These are phyloP conservation scores for Hylaeus volcanicus DNA, from an alignment of 1,140 invertebrate genomes.

Conservation along the genomic window DNA sequence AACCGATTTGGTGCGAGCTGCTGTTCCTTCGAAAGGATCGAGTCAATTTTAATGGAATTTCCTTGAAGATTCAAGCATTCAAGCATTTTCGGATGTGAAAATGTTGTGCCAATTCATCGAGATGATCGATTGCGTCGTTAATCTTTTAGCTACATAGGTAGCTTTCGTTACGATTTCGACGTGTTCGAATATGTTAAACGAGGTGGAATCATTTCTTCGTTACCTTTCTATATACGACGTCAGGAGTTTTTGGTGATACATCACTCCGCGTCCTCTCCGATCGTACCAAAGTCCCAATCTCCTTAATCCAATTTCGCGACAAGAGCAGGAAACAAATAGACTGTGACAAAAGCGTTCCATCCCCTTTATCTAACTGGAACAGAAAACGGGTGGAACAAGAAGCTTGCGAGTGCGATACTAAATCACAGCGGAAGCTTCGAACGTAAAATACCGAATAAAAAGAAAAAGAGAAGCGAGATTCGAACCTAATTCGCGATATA, in stretches of 20 bases:
- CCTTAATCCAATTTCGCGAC: constrained; percentile 14
- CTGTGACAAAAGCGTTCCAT: constrained; percentile 1
- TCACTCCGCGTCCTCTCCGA: not conserved
- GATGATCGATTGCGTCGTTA: not conserved
- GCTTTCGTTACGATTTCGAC: not conserved
- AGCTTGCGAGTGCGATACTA: not conserved
- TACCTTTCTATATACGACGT: not conserved
- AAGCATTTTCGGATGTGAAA: not conserved
- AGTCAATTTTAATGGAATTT: constrained; percentile 14
- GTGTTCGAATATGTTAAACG: not conserved
- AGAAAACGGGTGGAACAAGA: too few relatives aligned
- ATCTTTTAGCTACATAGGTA: too few relatives aligned
- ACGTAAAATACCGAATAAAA: not conserved
- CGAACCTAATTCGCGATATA: constrained; percentile 18
- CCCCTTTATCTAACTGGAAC: not conserved
- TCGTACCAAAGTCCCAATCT: not conserved
- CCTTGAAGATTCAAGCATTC: constrained; percentile 35
- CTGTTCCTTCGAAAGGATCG: not conserved
- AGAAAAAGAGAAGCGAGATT: not conserved
- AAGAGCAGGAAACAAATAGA: not conserved
- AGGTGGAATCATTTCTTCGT: not conserved
- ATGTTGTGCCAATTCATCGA: too few relatives aligned
- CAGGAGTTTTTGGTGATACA: not conserved
- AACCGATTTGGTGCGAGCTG: not conserved
- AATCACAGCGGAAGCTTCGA: constrained; percentile 2